Evolutionary conservation across 2,113 vertebrate genomes (phyloP).

Genomic region (Syrmaticus mikado): DNA sequence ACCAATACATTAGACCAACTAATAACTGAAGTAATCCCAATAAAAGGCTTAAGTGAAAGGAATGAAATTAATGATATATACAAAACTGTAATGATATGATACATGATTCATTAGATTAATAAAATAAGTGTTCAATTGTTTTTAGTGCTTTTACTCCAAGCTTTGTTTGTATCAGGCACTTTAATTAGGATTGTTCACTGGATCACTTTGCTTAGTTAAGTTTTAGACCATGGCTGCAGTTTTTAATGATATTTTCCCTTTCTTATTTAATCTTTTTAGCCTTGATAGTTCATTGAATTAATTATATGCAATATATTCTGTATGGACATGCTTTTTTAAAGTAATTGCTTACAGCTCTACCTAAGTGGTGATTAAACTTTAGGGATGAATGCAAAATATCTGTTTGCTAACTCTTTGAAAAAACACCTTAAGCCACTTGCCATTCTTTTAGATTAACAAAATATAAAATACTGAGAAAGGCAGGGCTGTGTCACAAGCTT

Average conservation of each 20-base stretch:
- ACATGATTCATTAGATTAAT: constrained; percentile 99
- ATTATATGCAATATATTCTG: constrained; percentile 87
- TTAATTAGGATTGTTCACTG: constrained; percentile 96
- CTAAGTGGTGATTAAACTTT: constrained; percentile 79
- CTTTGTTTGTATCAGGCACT: constrained; percentile 95
- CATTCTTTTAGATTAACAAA: constrained; percentile 32
- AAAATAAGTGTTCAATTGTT: constrained; percentile 96
- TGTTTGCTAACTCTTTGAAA: constrained; percentile 57
- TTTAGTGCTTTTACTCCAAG: constrained; percentile 84
- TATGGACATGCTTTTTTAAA: constrained; percentile 77
- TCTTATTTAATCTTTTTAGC: constrained; percentile 97
- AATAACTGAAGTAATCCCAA: constrained; percentile 99
- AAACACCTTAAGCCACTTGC: neutral
- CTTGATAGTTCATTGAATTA: constrained; percentile 93
- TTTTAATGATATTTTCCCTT: constrained; percentile 93
- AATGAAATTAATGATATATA: constrained; percentile 99
- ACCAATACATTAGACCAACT: constrained; percentile 99
- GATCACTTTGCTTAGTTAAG: constrained; percentile 99
- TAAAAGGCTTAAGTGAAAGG: constrained; percentile 99
- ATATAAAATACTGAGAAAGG: neutral
- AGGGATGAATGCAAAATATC: constrained; percentile 62
- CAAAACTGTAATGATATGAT: constrained; percentile 99
- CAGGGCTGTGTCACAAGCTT: neutral
- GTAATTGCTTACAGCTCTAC: constrained; percentile 76
- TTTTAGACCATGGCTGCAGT: constrained; percentile 89